These are phyloP conservation scores for Psophia crepitans DNA, from an alignment of 2,113 vertebrate genomes.

Conservation along the genomic window DNA sequence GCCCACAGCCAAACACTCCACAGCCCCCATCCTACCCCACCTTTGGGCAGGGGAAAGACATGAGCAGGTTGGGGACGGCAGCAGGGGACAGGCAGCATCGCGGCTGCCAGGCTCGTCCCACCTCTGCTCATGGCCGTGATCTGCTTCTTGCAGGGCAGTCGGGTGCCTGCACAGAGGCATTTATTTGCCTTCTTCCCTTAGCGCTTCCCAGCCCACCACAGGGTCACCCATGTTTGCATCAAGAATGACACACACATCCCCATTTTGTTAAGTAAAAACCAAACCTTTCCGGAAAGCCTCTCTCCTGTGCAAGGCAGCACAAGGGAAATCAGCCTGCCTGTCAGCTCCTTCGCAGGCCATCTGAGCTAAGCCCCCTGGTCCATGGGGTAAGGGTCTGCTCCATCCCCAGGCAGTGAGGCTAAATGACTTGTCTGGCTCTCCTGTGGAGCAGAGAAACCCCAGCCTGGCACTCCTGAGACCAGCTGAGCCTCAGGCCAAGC, in stretches of 20 bases:
- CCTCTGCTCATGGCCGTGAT: not conserved
- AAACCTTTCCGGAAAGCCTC: not conserved
- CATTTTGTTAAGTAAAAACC: not conserved
- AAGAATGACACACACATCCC: not conserved
- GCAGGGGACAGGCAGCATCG: not conserved
- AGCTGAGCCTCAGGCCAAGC: not conserved
- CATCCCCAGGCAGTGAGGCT: not conserved
- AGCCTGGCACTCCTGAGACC: not conserved
- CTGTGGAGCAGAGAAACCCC: constrained; percentile 1
- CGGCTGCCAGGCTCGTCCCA: fast-evolving
- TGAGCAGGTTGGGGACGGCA: fast-evolving
- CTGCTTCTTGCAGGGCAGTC: not conserved
- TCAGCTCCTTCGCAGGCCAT: constrained; percentile 29
- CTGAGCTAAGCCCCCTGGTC: not conserved
- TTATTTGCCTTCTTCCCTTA: not conserved
- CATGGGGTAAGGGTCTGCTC: not conserved
- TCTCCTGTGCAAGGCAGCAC: not conserved
- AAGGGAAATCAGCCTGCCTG: not conserved
- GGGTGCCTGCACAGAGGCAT: not conserved
- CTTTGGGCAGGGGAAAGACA: not conserved
- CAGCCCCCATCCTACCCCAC: not conserved
- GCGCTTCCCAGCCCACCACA: not conserved
- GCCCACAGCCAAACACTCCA: not conserved
- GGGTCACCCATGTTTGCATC: not conserved
- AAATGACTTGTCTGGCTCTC: constrained; percentile 35